Evolutionary conservation across 23 tunicate genomes (phyloP), one percentile per base, ranked within the genome.

Genomic region (Trididemnum clinides): DNA sequence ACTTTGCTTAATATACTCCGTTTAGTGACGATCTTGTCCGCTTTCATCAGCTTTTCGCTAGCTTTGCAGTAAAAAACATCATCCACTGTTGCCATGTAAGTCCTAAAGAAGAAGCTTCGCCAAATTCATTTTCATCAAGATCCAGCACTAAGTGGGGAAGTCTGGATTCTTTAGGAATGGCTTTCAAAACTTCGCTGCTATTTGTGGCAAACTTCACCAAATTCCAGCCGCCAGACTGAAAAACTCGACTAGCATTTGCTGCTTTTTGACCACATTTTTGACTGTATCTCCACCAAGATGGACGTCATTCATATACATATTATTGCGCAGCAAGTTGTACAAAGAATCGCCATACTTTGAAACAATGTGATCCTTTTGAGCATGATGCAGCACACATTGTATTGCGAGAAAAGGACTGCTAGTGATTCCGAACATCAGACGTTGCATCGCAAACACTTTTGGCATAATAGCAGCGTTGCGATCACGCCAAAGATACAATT

Each of bases 31-130:
- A 64, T 20, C n/a, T 64, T 64, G 71, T 22, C 71, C 6, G 7
- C 7, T 10, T 64, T 7, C 29, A 23, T 6, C n/a, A 64, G n/a
- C 71, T 64, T 64, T 6, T 12, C 10, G 28, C 29, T 64, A 7
- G 20, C n/a, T 23, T 64, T 64, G 71, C 71, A 64, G 20, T 64
- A 64, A 10, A 64, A 64, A 64, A 64, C 71, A 26, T 64, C 71
- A 7, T 64, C 71, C 28, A 64, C 71, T 6, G 71, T 64, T 64
- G 10, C 71, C 71, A 64, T 20, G 12, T 64, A 6, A 64, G 20
- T 22, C 71, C 71, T 22, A 64, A 26, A 22, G 71, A 64, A 20
- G 71, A 22, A 10, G 71, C 71, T 64, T 64, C 71, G 12, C 71
- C 71, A 64, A 22, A 64, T 7, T 64, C 29, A 26, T 12, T 6